Percentiles rank a stretch among this genome's conserved stretches.
Conservation (phyloP, 1,140 invertebrate species). For the Rhyacophila brunnea region DNA sequence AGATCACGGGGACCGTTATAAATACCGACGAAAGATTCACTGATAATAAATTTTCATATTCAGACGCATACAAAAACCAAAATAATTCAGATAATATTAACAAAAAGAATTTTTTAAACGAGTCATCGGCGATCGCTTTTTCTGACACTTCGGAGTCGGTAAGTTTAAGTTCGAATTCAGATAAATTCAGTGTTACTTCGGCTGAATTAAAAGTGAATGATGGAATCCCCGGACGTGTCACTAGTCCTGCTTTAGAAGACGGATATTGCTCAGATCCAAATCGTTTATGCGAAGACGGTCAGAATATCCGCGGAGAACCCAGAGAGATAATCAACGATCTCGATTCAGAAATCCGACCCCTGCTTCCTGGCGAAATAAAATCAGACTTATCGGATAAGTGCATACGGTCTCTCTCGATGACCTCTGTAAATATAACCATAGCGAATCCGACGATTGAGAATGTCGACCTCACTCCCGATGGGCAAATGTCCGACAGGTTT, state of each 20-base stretch:
- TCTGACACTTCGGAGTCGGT: conserved; percentile 53
- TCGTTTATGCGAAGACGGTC: not conserved
- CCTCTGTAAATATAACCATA: conserved; percentile 67
- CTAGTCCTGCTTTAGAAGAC: conserved; percentile 8
- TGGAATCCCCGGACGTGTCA: not conserved
- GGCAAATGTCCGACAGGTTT: conserved; percentile 51
- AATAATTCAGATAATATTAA: conserved; percentile 38
- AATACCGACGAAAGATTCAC: conserved; percentile 42
- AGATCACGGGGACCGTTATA: conserved; percentile 22
- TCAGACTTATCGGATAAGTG: conserved; percentile 40
- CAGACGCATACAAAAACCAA: conserved; percentile 39
- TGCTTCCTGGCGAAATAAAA: conserved; percentile 34
- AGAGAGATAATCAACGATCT: conserved; percentile 23
- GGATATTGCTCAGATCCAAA: conserved; percentile 12
- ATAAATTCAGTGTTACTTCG: conserved; percentile 42
- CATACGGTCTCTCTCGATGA: conserved; percentile 57
- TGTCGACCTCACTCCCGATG: conserved; percentile 56
- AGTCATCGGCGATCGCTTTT: conserved; percentile 43
- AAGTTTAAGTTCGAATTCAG: conserved; percentile 50
- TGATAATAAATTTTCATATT: conserved; percentile 34
- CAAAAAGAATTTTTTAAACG: conserved; percentile 30
- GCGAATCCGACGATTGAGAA: conserved; percentile 67
- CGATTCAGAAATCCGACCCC: conserved; percentile 35
- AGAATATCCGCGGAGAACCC: conserved; percentile 3
- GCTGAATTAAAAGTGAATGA: conserved; percentile 44